A percentile compares a stretch with the other conserved stretches of the same genome.
Evolutionary conservation across 2,888 invertebrate species (phyloP).

Genomic region (Clunio marinus): DNA sequence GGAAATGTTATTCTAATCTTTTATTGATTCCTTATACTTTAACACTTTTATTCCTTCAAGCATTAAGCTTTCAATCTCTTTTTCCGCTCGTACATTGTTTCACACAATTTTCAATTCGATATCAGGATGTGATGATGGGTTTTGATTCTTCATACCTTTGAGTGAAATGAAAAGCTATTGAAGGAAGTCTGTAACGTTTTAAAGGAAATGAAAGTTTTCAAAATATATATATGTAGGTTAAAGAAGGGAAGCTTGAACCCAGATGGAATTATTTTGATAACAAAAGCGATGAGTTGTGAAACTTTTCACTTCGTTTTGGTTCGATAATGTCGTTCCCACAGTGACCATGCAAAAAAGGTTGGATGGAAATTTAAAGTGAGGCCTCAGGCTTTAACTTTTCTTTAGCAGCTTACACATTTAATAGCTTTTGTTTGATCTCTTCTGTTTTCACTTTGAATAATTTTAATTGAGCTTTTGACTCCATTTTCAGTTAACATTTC

Average conservation of each 20-base stretch:
- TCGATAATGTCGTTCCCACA: too few species aligned
- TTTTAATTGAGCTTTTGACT: too few species aligned
- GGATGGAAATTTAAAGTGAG: too few species aligned
- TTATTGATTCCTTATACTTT: constrained; percentile 10
- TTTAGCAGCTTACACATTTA: too few species aligned
- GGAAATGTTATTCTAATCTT: constrained; percentile 26
- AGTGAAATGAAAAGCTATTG: background rate
- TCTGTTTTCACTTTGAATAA: too few species aligned
- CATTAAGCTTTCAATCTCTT: constrained; percentile 23
- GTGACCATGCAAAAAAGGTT: too few species aligned
- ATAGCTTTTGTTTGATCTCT: too few species aligned
- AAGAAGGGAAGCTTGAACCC: background rate
- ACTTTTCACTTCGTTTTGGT: too few species aligned
- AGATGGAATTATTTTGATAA: background rate
- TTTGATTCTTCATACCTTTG: background rate
- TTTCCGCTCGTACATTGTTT: constrained; percentile 19
- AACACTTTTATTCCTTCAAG: background rate
- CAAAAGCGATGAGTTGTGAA: too few species aligned
- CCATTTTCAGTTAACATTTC: too few species aligned
- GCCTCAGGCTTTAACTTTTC: too few species aligned
- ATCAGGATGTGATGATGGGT: background rate
- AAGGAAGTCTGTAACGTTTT: background rate
- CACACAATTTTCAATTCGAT: background rate
- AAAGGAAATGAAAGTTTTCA: background rate
- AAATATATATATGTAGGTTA: too few species aligned